phyloP scores from a whole-genome alignment of 2,113 vertebrate genomes.

The Asarcornis scutulata region DNA sequence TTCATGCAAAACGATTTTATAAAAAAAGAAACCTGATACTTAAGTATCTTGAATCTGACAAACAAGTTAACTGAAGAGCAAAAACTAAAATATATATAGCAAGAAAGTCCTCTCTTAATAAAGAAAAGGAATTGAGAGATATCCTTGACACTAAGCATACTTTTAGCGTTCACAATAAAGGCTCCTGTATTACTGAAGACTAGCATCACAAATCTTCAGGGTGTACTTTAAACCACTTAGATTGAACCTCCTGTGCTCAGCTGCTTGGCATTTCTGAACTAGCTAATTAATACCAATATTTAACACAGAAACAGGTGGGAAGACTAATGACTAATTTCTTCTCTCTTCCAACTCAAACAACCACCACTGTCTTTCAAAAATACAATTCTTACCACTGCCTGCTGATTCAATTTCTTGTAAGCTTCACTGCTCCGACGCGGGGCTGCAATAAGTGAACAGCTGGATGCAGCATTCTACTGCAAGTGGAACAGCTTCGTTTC shows the following conservation, averaged over 20 bases:
- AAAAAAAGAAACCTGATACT: fast-evolving
- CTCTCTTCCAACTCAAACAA: conserved; percentile 13
- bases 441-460: conserved; percentile 5
- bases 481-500: not conserved
- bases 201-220: not conserved
- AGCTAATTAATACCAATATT: conserved; percentile 57
- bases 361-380: conserved; percentile 27
- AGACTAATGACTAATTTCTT: conserved; percentile 57
- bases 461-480: not conserved
- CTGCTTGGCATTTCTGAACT: conserved; percentile 26
- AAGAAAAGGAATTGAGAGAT: not conserved
- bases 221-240: conserved; percentile 41
- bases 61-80: not conserved
- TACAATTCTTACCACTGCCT: not conserved
- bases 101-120: not conserved
- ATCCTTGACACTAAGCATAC: not conserved
- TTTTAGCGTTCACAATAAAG: not conserved
- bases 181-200: not conserved
- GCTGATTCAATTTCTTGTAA: conserved; percentile 43
- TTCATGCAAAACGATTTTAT: not conserved
- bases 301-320: conserved; percentile 42
- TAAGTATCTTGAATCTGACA: not conserved
- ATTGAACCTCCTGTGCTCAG: conserved; percentile 17
- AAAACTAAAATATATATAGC: not conserved
- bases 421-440: not conserved